Percentiles rank a stretch among this genome's conserved stretches.
Evolutionary conservation across 2,797 vertebrate genomes (phyloP).

Genomic region (Myripristis murdjan): DNA sequence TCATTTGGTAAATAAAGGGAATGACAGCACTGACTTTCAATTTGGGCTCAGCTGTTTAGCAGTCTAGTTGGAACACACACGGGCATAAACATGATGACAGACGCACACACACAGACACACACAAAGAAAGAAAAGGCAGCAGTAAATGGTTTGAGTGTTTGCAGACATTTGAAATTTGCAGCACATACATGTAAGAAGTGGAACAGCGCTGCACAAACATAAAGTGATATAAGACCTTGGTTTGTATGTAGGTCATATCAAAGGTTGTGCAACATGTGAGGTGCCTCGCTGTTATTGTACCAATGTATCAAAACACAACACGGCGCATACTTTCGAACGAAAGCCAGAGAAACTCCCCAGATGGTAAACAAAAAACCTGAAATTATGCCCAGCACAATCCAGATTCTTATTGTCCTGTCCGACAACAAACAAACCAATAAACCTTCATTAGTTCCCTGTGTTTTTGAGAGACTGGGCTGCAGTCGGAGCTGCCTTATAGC

Average conservation of each 20-base stretch:
- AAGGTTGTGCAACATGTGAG: constrained; percentile 57
- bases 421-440: constrained; percentile 31
- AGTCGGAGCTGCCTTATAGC: constrained; percentile 24
- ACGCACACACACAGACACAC: constrained; percentile 24
- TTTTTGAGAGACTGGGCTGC: constrained; percentile 34
- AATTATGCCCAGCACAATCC: constrained; percentile 54
- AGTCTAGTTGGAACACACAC: constrained; percentile 72
- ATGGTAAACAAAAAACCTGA: constrained; percentile 67
- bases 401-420: constrained; percentile 38
- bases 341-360: constrained; percentile 60
- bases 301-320: constrained; percentile 66
- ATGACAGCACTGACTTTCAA: constrained; percentile 79
- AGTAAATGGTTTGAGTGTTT: constrained; percentile 47
- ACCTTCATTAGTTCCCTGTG: constrained; percentile 35
- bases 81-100: constrained; percentile 56
- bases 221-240: constrained; percentile 56
- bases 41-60: constrained; percentile 83
- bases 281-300: constrained; percentile 64
- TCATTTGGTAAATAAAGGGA: constrained; percentile 80
- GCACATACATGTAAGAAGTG: constrained; percentile 54
- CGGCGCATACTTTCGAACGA: constrained; percentile 52
- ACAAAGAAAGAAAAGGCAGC: constrained; percentile 66
- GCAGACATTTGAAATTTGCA: constrained; percentile 64
- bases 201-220: constrained; percentile 60
- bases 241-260: constrained; percentile 73